phyloP scores from a whole-genome alignment of 2,113 vertebrate genomes.

The Siphamia tubifer region DNA sequence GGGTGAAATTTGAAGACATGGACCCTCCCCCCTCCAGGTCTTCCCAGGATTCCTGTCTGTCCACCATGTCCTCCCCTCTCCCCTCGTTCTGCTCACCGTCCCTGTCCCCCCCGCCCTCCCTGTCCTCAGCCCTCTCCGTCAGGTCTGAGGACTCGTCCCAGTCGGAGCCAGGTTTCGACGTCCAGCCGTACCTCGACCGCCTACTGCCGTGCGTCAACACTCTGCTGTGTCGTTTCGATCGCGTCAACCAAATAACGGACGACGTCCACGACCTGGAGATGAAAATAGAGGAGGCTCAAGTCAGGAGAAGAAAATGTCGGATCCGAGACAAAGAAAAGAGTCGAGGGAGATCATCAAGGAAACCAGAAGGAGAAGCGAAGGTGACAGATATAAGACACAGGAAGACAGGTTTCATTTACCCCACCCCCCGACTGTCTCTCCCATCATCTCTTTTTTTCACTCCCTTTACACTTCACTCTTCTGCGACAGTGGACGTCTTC shows the following conservation, averaged over 20 bases:
- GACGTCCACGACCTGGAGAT: slow-evolving; percentile 74
- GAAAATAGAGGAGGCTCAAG: slow-evolving; percentile 61
- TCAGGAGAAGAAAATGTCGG: slow-evolving; percentile 47
- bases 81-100: slow-evolving; percentile 31
- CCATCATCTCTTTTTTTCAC: slow-evolving; percentile 14
- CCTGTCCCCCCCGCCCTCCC: slow-evolving; percentile 44
- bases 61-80: slow-evolving; percentile 26
- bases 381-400: slow-evolving; percentile 22
- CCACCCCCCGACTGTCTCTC: slow-evolving; percentile 9
- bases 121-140: slow-evolving; percentile 62
- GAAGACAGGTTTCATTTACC: slow-evolving; percentile 21
- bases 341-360: not conserved
- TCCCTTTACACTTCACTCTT: not conserved
- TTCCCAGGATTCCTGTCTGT: slow-evolving; percentile 69
- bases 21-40: slow-evolving; percentile 70
- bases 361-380: not conserved
- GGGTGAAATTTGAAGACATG: slow-evolving; percentile 83
- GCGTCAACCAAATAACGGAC: slow-evolving; percentile 71
- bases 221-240: slow-evolving; percentile 75
- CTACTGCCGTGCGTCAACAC: slow-evolving; percentile 65
- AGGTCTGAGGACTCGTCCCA: slow-evolving; percentile 63
- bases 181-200: slow-evolving; percentile 67
- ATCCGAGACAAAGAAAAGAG: not conserved
- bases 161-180: slow-evolving; percentile 43
- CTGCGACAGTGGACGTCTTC: not conserved